Evolutionary conservation across 2,113 vertebrate genomes (phyloP).

Genomic region (Neotragus pygmaeus): DNA sequence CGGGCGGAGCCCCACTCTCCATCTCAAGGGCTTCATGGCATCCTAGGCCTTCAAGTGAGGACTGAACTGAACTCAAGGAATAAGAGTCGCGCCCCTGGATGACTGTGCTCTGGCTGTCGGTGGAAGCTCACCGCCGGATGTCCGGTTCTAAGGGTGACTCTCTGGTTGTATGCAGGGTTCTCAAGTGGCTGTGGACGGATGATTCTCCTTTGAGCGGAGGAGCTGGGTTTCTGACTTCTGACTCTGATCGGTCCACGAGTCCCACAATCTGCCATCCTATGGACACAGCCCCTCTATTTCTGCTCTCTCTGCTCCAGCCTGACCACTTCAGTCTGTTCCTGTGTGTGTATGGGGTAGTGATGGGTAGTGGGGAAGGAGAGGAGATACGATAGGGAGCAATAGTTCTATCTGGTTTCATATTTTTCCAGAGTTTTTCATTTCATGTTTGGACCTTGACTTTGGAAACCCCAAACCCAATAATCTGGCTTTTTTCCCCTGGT

Average conservation of each 20-base stretch:
- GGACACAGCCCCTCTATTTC: neutral
- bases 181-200: too few relatives aligned
- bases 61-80: neutral
- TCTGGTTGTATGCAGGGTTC: neutral
- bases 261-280: neutral
- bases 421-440: neutral
- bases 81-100: neutral
- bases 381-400: neutral
- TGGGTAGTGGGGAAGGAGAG: neutral
- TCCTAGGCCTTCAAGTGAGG: neutral
- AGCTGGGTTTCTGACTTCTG: neutral
- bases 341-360: neutral
- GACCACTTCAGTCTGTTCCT: neutral
- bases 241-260: neutral
- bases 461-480: neutral
- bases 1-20: neutral
- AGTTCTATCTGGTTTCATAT: neutral
- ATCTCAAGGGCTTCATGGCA: neutral
- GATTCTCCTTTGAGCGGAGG: neutral
- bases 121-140: neutral
- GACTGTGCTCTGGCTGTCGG: neutral
- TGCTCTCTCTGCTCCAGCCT: neutral
- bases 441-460: slow-evolving; percentile 10
- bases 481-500: neutral
- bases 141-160: neutral